These are phyloP conservation scores for Parelbella ahira DNA, from an alignment of 2,888 invertebrate species.

Conservation along the genomic window DNA sequence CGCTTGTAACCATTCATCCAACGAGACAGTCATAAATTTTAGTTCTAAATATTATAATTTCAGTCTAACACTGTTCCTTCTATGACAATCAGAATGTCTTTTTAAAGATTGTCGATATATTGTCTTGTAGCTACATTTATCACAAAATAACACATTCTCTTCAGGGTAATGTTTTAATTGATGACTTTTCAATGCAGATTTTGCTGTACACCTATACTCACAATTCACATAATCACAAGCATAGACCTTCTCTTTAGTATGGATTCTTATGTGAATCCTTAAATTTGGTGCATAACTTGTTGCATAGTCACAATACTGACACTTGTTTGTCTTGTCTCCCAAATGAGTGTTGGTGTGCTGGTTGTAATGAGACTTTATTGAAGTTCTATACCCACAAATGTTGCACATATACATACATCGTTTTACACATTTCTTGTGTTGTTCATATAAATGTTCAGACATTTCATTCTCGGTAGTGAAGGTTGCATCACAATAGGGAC, in stretches of 20 bases:
- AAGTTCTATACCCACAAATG: slow-evolving; percentile 41
- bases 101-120: slow-evolving; percentile 46
- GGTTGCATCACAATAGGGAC: slow-evolving; percentile 36
- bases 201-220: slow-evolving; percentile 33
- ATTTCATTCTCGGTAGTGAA: slow-evolving; percentile 32
- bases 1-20: too few species aligned
- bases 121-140: slow-evolving; percentile 49
- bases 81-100: slow-evolving; percentile 43
- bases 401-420: slow-evolving; percentile 31
- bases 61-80: slow-evolving; percentile 34
- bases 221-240: slow-evolving; percentile 35
- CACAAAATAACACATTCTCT: slow-evolving; percentile 45
- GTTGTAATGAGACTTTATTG: slow-evolving; percentile 38
- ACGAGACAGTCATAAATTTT: too few species aligned
- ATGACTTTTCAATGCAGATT: slow-evolving; percentile 45
- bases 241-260: slow-evolving; percentile 37
- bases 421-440: slow-evolving; percentile 30
- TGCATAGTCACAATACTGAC: slow-evolving; percentile 38
- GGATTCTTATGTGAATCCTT: slow-evolving; percentile 42
- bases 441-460: slow-evolving; percentile 31
- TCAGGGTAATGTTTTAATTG: slow-evolving; percentile 41
- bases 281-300: slow-evolving; percentile 43
- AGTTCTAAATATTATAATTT: slow-evolving; percentile 7
- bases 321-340: slow-evolving; percentile 31
- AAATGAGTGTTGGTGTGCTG: slow-evolving; percentile 40